Evolutionary conservation across 1,140 invertebrate genomes (phyloP).

Genomic region (Drosophila prosaltans): DNA sequence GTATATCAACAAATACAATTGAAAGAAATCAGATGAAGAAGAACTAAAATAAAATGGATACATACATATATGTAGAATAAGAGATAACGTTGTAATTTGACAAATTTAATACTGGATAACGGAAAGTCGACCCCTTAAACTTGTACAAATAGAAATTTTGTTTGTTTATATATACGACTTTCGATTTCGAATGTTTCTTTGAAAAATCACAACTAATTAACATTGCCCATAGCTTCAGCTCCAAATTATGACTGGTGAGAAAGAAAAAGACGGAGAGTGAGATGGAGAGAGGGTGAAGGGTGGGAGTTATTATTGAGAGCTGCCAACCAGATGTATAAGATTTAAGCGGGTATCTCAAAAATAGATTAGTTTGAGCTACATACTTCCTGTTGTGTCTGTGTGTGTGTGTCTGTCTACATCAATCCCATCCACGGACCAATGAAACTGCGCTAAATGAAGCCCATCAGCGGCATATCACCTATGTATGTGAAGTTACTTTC

Average conservation of each 20-base stretch:
- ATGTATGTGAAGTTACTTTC: slow-evolving; percentile 36
- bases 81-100: no score
- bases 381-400: slow-evolving; percentile 12
- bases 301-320: background rate
- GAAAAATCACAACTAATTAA: slow-evolving; percentile 82
- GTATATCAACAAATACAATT: no score
- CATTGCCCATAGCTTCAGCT: slow-evolving; percentile 58
- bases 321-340: slow-evolving; percentile 14
- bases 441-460: slow-evolving; percentile 40
- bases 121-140: background rate
- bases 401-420: slow-evolving; percentile 1
- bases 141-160: background rate
- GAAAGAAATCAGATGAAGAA: no score
- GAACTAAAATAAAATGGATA: no score
- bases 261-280: no score
- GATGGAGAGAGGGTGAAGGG: background rate
- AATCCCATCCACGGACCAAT: background rate
- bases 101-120: background rate
- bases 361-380: slow-evolving; percentile 7
- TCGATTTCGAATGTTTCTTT: slow-evolving; percentile 77
- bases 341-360: background rate
- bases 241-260: slow-evolving; percentile 33
- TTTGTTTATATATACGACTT: slow-evolving; percentile 33
- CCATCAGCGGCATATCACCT: slow-evolving; percentile 31
- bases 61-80: no score